Conservation (phyloP, 2,113 vertebrate genomes). For the Orientallactaga bullata region DNA sequence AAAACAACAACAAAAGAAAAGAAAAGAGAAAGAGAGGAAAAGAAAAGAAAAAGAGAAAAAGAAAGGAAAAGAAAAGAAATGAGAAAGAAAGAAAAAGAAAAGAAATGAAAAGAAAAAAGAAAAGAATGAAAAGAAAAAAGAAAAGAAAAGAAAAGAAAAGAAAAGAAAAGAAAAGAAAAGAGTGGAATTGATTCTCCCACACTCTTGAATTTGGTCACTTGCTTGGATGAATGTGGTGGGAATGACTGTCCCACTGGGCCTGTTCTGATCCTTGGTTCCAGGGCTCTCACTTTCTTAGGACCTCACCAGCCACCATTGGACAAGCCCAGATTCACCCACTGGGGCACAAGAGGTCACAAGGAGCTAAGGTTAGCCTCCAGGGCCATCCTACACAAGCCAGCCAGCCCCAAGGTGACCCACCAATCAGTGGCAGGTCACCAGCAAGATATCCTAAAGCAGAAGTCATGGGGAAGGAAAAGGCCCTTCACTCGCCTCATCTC, state of each 20-base stretch:
- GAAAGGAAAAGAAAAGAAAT: too few species aligned
- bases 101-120: too few species aligned
- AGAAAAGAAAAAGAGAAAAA: too few species aligned
- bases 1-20: too few species aligned
- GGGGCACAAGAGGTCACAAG: too few species aligned
- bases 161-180: too few species aligned
- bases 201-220: not conserved
- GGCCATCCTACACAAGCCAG: not conserved
- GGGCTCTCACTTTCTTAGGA: not conserved
- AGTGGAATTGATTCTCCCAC: not conserved
- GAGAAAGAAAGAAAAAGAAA: too few species aligned
- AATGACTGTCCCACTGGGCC: not conserved
- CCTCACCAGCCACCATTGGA: not conserved
- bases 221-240: accelerated
- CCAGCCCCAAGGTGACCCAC: not conserved
- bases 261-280: not conserved
- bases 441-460: not conserved
- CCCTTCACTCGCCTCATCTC: not conserved
- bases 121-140: too few species aligned
- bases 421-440: not conserved
- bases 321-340: not conserved
- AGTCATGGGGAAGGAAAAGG: not conserved
- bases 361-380: not conserved
- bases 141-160: too few species aligned
- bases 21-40: too few species aligned